These are phyloP conservation scores for Anas capensis DNA, from an alignment of 2,797 vertebrate species.

Conservation along the genomic window DNA sequence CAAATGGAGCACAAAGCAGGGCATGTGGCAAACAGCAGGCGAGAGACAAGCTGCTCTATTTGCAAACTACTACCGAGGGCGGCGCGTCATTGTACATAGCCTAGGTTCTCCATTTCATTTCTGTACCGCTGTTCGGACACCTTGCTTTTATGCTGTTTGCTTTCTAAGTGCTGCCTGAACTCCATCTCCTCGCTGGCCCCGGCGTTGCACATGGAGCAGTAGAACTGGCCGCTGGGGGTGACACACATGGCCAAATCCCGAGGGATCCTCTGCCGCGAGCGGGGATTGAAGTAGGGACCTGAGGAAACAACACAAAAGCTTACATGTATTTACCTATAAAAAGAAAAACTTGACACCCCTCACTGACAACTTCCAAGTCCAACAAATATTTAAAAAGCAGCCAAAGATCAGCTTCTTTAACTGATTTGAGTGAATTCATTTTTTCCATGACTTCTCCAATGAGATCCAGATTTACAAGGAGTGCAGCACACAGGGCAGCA, in stretches of 20 bases:
- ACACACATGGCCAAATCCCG: conserved; percentile 98
- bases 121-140: conserved; percentile 96
- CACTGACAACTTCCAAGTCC: neutral
- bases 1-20: conserved; percentile 80
- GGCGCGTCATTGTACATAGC: conserved; percentile 87
- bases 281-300: conserved; percentile 97
- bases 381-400: neutral
- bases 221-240: conserved; percentile 97
- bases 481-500: neutral
- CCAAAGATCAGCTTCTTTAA: neutral
- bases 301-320: conserved; percentile 24
- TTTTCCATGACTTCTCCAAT: neutral
- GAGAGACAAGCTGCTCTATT: conserved; percentile 75
- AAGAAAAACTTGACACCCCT: neutral
- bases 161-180: conserved; percentile 96
- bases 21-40: conserved; percentile 78
- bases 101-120: conserved; percentile 97
- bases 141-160: conserved; percentile 98
- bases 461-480: neutral
- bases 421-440: neutral
- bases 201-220: conserved; percentile 98
- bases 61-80: conserved; percentile 7
- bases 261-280: conserved; percentile 94
- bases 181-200: conserved; percentile 94
- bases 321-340: neutral